Conservation (phyloP, 2,113 vertebrate species). For the Burhinus oedicnemus region DNA sequence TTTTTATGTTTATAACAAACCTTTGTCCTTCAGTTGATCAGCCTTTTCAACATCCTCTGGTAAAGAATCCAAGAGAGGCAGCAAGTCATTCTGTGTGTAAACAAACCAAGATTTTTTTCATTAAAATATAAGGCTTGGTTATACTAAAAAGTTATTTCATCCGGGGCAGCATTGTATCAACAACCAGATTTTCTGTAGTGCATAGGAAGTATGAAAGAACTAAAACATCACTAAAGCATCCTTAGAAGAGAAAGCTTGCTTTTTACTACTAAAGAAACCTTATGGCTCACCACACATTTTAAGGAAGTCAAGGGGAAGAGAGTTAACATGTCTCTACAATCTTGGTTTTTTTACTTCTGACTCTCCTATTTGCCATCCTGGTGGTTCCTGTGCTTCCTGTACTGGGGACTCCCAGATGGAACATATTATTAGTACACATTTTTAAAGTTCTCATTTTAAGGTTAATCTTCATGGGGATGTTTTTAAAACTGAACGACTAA, state of each 20-base stretch:
- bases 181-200: not conserved
- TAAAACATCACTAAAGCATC: not conserved
- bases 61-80: constrained; percentile 81
- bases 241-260: not conserved
- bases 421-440: not conserved
- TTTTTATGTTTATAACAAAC: constrained; percentile 67
- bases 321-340: not conserved
- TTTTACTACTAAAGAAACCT: not conserved
- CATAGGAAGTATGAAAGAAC: not conserved
- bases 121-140: not conserved
- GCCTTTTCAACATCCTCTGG: constrained; percentile 88
- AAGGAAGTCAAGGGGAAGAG: not conserved
- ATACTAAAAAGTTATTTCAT: not conserved
- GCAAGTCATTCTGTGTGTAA: constrained; percentile 83
- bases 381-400: not conserved
- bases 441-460: not conserved
- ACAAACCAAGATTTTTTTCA: not conserved
- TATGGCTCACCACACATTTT: not conserved
- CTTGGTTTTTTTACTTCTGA: not conserved
- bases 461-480: not conserved
- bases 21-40: constrained; percentile 96
- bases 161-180: not conserved
- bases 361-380: not conserved
- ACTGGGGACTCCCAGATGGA: not conserved
- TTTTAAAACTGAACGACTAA: not conserved